Percentiles rank a stretch among this genome's conserved stretches.
Conservation (phyloP, 2,797 vertebrate genomes). For the Toxotes lorentzi region DNA sequence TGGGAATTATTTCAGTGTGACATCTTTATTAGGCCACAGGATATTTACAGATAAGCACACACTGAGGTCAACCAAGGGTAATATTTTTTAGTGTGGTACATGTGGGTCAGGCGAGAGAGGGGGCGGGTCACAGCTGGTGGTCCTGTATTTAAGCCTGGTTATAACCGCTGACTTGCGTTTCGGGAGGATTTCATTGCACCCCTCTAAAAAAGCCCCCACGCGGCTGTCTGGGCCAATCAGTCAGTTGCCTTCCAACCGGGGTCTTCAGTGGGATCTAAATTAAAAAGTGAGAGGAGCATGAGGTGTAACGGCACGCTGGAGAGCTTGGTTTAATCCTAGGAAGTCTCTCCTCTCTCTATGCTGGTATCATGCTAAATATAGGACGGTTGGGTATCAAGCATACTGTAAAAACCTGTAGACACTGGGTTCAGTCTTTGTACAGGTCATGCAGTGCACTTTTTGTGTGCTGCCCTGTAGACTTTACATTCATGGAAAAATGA, state of each 20-base stretch:
- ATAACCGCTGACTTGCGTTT: slow-evolving; percentile 73
- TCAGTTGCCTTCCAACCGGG: slow-evolving; percentile 51
- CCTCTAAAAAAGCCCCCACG: slow-evolving; percentile 47
- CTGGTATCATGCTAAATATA: slow-evolving; percentile 73
- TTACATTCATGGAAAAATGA: neutral
- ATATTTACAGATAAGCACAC: slow-evolving; percentile 54
- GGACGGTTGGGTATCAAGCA: slow-evolving; percentile 56
- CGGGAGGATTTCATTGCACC: slow-evolving; percentile 67
- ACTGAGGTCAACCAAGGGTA: slow-evolving; percentile 60
- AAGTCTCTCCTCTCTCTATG: slow-evolving; percentile 67
- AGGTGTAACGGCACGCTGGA: slow-evolving; percentile 56
- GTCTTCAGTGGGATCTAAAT: slow-evolving; percentile 66
- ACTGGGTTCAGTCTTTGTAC: slow-evolving; percentile 47
- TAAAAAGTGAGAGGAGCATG: slow-evolving; percentile 51
- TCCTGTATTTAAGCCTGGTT: slow-evolving; percentile 56
- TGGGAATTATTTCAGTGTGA: slow-evolving; percentile 34
- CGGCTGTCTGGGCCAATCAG: slow-evolving; percentile 71
- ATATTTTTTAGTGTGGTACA: slow-evolving; percentile 55
- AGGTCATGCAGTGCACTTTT: slow-evolving; percentile 50
- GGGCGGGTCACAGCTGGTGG: slow-evolving; percentile 66
- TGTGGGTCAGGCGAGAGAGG: slow-evolving; percentile 41
- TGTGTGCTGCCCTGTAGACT: neutral
- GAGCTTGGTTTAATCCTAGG: slow-evolving; percentile 69
- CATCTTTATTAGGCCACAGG: slow-evolving; percentile 35
- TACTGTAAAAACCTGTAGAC: slow-evolving; percentile 51